Conservation (phyloP, 2,888 invertebrate species). For the Liopterus haemorrhoidalis region DNA sequence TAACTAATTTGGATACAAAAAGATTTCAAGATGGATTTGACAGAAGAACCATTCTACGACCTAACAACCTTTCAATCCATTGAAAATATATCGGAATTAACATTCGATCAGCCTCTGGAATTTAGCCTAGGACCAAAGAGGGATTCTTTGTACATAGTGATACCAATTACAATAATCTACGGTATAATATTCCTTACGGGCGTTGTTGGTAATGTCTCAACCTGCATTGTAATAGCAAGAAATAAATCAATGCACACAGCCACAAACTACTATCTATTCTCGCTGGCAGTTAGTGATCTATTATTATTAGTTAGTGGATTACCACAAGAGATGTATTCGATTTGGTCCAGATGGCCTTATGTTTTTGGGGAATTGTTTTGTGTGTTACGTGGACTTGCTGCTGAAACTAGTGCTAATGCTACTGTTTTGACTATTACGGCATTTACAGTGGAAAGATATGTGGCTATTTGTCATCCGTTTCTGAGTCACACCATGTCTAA, state of each 20-base stretch:
- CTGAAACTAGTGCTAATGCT: slow-evolving; percentile 75
- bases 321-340: slow-evolving; percentile 74
- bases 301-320: slow-evolving; percentile 72
- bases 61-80: too few species aligned
- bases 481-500: slow-evolving; percentile 79
- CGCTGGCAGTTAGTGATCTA: slow-evolving; percentile 77
- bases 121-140: slow-evolving; percentile 37
- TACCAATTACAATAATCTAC: slow-evolving; percentile 71
- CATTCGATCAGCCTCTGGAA: too few species aligned
- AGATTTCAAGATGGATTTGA: too few species aligned
- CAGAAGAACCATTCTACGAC: too few species aligned
- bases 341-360: slow-evolving; percentile 72
- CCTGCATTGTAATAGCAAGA: slow-evolving; percentile 80
- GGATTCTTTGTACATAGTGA: slow-evolving; percentile 57
- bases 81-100: too few species aligned
- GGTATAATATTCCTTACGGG: slow-evolving; percentile 70
- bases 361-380: slow-evolving; percentile 75
- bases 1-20: too few species aligned
- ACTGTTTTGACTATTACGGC: slow-evolving; percentile 74
- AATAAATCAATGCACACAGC: slow-evolving; percentile 82
- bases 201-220: slow-evolving; percentile 73
- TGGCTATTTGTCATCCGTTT: slow-evolving; percentile 59
- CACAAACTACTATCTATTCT: slow-evolving; percentile 77
- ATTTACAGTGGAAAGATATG: slow-evolving; percentile 72
- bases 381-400: slow-evolving; percentile 66